These are phyloP conservation scores for Notolepis coatsorum DNA, from an alignment of 2,797 vertebrate species.

Conservation along the genomic window DNA sequence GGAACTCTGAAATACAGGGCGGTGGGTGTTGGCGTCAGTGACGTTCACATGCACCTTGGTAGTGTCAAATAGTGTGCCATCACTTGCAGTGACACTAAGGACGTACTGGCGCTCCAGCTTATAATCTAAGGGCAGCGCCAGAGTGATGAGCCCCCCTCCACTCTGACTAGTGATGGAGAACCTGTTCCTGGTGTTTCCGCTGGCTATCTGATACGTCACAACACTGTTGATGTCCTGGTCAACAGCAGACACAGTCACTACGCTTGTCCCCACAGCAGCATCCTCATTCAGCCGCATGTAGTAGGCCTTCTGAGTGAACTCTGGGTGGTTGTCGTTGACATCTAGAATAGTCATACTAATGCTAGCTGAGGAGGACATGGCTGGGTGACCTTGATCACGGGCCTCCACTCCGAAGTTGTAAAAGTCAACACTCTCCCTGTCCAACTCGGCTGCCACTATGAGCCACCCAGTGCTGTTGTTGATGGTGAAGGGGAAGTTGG, in stretches of 20 bases:
- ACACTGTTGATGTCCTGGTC: slow-evolving; percentile 95
- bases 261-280: slow-evolving; percentile 91
- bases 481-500: slow-evolving; percentile 89
- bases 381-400: slow-evolving; percentile 87
- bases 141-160: slow-evolving; percentile 90
- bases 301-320: slow-evolving; percentile 92
- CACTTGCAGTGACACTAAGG: slow-evolving; percentile 89
- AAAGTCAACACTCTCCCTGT: slow-evolving; percentile 92
- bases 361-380: slow-evolving; percentile 91
- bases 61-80: slow-evolving; percentile 90
- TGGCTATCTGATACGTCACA: slow-evolving; percentile 97
- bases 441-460: slow-evolving; percentile 89
- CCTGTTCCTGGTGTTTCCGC: slow-evolving; percentile 94
- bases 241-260: slow-evolving; percentile 91
- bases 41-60: slow-evolving; percentile 91
- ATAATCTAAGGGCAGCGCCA: slow-evolving; percentile 94
- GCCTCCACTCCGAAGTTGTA: slow-evolving; percentile 94
- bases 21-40: slow-evolving; percentile 96
- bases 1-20: slow-evolving; percentile 97
- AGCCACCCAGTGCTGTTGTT: slow-evolving; percentile 97
- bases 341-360: slow-evolving; percentile 93
- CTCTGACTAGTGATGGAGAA: slow-evolving; percentile 98
- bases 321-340: slow-evolving; percentile 96
- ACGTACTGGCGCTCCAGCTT: slow-evolving; percentile 95
- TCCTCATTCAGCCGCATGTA: slow-evolving; percentile 93